A percentile compares a stretch with the other conserved stretches of the same genome.
These are phyloP conservation scores for Spheniscus mendiculus DNA, from an alignment of 2,113 vertebrate species.

Conservation along the genomic window DNA sequence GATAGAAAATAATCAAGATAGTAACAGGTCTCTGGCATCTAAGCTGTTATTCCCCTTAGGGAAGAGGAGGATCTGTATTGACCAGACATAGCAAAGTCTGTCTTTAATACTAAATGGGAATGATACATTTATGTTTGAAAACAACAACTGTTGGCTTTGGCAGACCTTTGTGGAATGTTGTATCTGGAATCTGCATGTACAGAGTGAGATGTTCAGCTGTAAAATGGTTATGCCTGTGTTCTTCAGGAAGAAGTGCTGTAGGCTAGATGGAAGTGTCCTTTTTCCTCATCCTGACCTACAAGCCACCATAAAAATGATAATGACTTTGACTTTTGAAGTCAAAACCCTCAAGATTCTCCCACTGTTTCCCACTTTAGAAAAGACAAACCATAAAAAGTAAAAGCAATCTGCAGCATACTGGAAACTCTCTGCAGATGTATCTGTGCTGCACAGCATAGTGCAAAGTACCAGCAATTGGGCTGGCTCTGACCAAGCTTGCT, in stretches of 20 bases:
- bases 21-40: neutral
- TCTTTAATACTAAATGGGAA: neutral
- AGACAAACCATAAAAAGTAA: neutral
- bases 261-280: neutral
- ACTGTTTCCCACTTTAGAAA: neutral
- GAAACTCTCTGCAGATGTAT: neutral
- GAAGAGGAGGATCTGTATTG: neutral
- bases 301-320: neutral
- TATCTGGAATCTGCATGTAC: neutral
- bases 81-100: neutral
- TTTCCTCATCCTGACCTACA: neutral
- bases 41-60: neutral
- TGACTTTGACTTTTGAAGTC: neutral
- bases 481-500: neutral
- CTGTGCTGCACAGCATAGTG: neutral
- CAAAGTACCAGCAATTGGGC: accelerated
- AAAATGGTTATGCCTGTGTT: neutral
- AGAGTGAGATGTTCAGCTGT: neutral
- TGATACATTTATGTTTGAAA: neutral
- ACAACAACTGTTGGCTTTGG: neutral
- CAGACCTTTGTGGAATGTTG: neutral
- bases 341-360: neutral
- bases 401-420: neutral
- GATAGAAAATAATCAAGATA: neutral
- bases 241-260: neutral